phyloP scores from a whole-genome alignment of 1,140 invertebrate species.

The Rhyacophila brunnea region DNA sequence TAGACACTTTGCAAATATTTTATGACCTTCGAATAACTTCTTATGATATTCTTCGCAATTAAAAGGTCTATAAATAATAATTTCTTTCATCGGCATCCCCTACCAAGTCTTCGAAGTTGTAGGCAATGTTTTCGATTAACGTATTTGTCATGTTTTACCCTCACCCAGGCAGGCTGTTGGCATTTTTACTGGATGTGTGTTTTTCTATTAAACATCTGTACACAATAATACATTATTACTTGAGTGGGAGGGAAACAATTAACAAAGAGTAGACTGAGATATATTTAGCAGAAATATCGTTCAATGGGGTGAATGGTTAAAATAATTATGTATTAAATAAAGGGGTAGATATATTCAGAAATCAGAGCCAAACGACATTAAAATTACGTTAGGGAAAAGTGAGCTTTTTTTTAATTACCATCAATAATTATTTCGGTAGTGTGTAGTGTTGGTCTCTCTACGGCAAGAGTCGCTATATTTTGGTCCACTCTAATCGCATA shows the following conservation, averaged over 20 bases:
- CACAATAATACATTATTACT: slow-evolving; percentile 32
- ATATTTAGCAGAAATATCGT: slow-evolving; percentile 24
- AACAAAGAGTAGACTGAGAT: slow-evolving; percentile 28
- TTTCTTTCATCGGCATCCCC: slow-evolving; percentile 19
- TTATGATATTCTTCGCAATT: slow-evolving; percentile 28
- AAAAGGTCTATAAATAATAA: slow-evolving; percentile 32
- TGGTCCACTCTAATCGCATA: too few species aligned
- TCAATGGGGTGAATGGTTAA: slow-evolving; percentile 17
- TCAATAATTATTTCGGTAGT: too few species aligned
- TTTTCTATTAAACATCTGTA: slow-evolving; percentile 26
- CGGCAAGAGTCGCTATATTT: too few species aligned
- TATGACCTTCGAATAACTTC: neutral
- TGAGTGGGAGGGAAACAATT: slow-evolving; percentile 32
- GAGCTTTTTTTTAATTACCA: too few species aligned
- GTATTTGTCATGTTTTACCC: slow-evolving; percentile 34
- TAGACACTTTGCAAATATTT: too few species aligned
- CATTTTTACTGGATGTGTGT: slow-evolving; percentile 33
- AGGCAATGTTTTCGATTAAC: slow-evolving; percentile 30
- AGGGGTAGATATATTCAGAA: too few species aligned
- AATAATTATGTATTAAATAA: too few species aligned
- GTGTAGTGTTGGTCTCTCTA: too few species aligned
- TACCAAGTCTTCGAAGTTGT: slow-evolving; percentile 15
- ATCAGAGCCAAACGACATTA: too few species aligned
- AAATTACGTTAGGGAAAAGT: too few species aligned
- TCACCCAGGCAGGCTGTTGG: slow-evolving; percentile 23